These are phyloP conservation scores for Polydrusus tereticollis DNA, from an alignment of 2,888 invertebrate genomes.

Conservation along the genomic window DNA sequence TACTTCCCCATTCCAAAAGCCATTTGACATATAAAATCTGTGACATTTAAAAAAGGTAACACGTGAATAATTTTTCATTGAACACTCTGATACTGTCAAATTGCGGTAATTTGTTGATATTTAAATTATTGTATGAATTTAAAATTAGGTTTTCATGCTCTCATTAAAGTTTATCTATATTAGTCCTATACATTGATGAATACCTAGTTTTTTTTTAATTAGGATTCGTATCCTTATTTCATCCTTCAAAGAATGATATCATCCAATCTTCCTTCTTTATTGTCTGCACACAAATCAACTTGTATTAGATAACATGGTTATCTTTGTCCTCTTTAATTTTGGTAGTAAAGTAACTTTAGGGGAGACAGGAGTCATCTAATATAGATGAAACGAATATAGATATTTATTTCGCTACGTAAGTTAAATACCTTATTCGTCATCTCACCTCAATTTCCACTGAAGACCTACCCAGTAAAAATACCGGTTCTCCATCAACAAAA, in stretches of 20 bases:
- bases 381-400: too few species aligned
- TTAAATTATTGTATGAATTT: constrained; percentile 17
- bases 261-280: constrained; percentile 18
- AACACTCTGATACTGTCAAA: constrained; percentile 11
- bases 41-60: constrained; percentile 8
- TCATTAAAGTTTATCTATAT: constrained; percentile 28
- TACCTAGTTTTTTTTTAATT: constrained; percentile 16
- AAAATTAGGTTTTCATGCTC: constrained; percentile 11
- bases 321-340: constrained; percentile 19
- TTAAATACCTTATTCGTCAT: not conserved
- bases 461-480: constrained; percentile 23
- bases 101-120: constrained; percentile 27
- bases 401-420: too few species aligned
- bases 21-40: not conserved
- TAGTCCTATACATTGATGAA: constrained; percentile 12
- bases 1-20: not conserved
- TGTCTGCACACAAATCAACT: constrained; percentile 20
- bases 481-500: constrained; percentile 6
- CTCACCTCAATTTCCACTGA: not conserved
- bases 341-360: not conserved
- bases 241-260: not conserved
- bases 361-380: too few species aligned
- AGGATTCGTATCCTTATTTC: constrained; percentile 15
- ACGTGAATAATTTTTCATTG: not conserved
- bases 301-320: constrained; percentile 15